phyloP scores from a whole-genome alignment of 2,113 vertebrate genomes.

The Etheostoma cragini region DNA sequence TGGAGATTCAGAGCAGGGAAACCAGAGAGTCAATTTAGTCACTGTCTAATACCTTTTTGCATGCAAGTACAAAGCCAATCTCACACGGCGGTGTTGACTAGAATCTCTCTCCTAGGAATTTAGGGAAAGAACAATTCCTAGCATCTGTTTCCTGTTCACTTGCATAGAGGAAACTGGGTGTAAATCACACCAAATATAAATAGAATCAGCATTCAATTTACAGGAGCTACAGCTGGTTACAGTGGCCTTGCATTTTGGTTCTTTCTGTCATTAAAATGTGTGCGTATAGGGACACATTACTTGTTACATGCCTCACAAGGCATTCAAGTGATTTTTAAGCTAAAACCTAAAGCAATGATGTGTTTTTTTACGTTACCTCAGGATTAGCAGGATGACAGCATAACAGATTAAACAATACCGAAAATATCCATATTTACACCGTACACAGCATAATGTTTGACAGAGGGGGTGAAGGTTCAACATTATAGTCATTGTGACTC shows the following conservation, averaged over 20 bases:
- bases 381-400: not conserved
- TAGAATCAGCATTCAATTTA: constrained; percentile 86
- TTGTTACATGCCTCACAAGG: constrained; percentile 12
- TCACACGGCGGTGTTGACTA: constrained; percentile 87
- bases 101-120: constrained; percentile 91
- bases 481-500: not conserved
- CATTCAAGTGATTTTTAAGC: constrained; percentile 6
- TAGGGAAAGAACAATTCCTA: constrained; percentile 90
- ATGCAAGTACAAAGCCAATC: constrained; percentile 91
- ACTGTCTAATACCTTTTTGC: constrained; percentile 88
- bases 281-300: constrained; percentile 6
- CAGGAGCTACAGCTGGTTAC: constrained; percentile 69
- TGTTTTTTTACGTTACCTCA: not conserved
- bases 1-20: constrained; percentile 91
- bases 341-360: not conserved
- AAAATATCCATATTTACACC: not conserved
- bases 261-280: constrained; percentile 28
- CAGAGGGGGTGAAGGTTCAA: not conserved
- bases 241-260: constrained; percentile 61
- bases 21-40: constrained; percentile 87
- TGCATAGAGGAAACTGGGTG: constrained; percentile 91
- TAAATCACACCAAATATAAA: constrained; percentile 94
- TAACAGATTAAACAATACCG: not conserved
- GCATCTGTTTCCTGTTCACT: constrained; percentile 99
- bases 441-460: not conserved